A percentile compares a stretch with the other conserved stretches of the same genome.
phyloP scores from a whole-genome alignment of 2,888 invertebrate species.

The Epinotia bilunana region DNA sequence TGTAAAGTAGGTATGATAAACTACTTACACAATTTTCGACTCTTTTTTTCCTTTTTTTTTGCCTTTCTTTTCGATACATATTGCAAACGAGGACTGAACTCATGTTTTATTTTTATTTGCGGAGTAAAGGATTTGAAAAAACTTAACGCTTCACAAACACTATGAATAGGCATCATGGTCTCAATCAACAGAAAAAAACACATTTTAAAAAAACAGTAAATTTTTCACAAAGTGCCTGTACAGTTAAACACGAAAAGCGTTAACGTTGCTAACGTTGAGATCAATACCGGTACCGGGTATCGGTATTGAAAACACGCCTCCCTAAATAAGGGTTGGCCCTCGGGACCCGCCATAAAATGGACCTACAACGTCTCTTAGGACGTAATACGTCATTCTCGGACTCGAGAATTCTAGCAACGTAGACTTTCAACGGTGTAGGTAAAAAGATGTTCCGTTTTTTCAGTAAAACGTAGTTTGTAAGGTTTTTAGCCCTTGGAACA shows the following conservation, averaged over 20 bases:
- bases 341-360: slow-evolving; percentile 50
- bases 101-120: too few relatives aligned
- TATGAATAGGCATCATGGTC: neutral
- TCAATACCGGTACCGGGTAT: slow-evolving; percentile 35
- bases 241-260: slow-evolving; percentile 5
- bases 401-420: slow-evolving; percentile 37
- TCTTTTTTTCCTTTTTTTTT: too few relatives aligned
- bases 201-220: neutral
- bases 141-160: too few relatives aligned
- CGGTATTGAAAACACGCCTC: slow-evolving; percentile 45
- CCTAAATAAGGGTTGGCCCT: slow-evolving; percentile 48
- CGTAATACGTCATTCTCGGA: slow-evolving; percentile 54
- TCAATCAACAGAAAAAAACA: neutral
- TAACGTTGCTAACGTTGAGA: slow-evolving; percentile 17
- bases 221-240: slow-evolving; percentile 4
- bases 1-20: too few relatives aligned
- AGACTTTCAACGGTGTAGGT: slow-evolving; percentile 25
- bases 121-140: too few relatives aligned
- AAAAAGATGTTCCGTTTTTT: slow-evolving; percentile 1
- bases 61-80: too few relatives aligned
- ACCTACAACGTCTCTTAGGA: slow-evolving; percentile 50
- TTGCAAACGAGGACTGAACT: too few relatives aligned
- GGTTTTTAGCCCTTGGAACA: neutral
- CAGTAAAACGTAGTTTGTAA: neutral
- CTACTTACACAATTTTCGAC: too few relatives aligned